phyloP scores from a whole-genome alignment of 2,113 vertebrate species.

The Ctenomys sociabilis region DNA sequence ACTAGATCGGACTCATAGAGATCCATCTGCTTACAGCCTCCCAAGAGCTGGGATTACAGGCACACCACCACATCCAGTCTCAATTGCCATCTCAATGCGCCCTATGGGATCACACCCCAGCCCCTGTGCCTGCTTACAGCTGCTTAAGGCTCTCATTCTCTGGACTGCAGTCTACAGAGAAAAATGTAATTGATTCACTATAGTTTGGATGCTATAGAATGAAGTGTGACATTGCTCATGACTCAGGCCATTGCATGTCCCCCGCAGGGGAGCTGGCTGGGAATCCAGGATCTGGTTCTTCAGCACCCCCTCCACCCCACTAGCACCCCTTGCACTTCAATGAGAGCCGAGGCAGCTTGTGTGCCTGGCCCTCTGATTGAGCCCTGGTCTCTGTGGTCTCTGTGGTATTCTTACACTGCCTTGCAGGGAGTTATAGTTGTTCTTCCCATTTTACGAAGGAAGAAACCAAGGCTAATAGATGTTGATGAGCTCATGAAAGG shows the following conservation, averaged over 20 bases:
- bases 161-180: background rate
- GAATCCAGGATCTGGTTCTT: background rate
- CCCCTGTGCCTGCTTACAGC: too few relatives aligned
- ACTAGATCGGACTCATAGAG: too few relatives aligned
- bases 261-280: too few relatives aligned
- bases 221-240: background rate
- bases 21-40: too few relatives aligned
- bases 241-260: accelerated
- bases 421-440: background rate
- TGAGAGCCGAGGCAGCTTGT: background rate
- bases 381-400: background rate
- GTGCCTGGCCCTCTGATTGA: background rate
- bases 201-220: background rate
- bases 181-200: background rate
- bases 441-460: background rate
- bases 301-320: background rate
- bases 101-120: too few relatives aligned
- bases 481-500: background rate
- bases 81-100: too few relatives aligned
- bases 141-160: background rate
- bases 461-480: background rate
- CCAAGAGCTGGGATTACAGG: too few relatives aligned
- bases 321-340: background rate
- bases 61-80: too few relatives aligned
- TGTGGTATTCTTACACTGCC: background rate